Conservation (phyloP, 2,888 invertebrate species). For the Luperina nickerlii region DNA sequence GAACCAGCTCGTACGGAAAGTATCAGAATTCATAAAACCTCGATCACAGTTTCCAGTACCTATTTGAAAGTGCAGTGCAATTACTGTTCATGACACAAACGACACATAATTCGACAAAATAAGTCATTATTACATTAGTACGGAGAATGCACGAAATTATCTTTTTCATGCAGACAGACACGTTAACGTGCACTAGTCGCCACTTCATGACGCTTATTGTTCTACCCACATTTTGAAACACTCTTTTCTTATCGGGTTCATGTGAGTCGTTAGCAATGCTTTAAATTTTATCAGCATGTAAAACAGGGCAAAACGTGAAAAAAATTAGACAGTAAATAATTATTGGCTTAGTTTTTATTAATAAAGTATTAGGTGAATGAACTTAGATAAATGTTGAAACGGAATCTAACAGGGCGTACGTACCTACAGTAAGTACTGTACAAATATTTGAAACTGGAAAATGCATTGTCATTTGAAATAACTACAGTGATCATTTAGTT, state of each 20-base stretch:
- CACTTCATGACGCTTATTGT: constrained; percentile 35
- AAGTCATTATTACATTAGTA: constrained; percentile 49
- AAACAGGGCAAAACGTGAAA: not conserved
- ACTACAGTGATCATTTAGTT: constrained; percentile 8
- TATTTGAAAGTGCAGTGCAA: constrained; percentile 44
- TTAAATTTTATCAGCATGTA: not conserved
- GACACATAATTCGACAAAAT: constrained; percentile 45
- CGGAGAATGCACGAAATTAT: constrained; percentile 52
- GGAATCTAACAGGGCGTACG: not conserved
- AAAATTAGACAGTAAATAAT: not conserved
- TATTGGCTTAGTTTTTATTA: not conserved
- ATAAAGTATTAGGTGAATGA: constrained; percentile 11
- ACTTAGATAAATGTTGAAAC: not conserved
- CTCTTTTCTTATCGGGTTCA: constrained; percentile 4
- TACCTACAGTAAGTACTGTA: not conserved
- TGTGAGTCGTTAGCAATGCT: not conserved
- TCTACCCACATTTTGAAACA: constrained; percentile 43
- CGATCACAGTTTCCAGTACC: not conserved
- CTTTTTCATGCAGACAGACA: constrained; percentile 35
- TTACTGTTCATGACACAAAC: constrained; percentile 34
- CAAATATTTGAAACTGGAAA: constrained; percentile 1
- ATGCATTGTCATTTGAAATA: constrained; percentile 19
- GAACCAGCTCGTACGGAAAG: not conserved
- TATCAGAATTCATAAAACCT: constrained; percentile 20
- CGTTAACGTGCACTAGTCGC: constrained; percentile 24